phyloP scores from a whole-genome alignment of 2,888 invertebrate genomes.

The Drosophila seclusa region DNA sequence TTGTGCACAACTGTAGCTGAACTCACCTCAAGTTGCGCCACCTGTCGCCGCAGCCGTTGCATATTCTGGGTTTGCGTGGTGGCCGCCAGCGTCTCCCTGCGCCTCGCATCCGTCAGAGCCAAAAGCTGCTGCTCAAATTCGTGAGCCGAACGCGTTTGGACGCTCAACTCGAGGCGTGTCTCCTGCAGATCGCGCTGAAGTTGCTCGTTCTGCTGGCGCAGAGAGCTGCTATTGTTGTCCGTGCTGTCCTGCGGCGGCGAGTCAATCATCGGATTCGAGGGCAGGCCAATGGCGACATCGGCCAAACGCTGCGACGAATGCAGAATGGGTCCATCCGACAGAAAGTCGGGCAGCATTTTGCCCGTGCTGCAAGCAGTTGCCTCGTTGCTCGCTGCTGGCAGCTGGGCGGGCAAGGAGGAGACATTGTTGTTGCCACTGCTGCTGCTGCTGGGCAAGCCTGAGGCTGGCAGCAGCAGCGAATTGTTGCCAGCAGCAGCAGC shows the following conservation, averaged over 20 bases:
- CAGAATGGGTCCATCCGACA: conserved; percentile 88
- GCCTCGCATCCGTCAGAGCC: conserved; percentile 84
- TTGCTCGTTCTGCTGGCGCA: conserved; percentile 84
- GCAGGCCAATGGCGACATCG: conserved; percentile 84
- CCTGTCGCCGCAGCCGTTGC: conserved; percentile 90
- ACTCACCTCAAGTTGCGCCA: conserved; percentile 89
- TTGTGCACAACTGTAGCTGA: neutral
- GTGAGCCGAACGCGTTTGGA: conserved; percentile 86
- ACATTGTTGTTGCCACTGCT: conserved; percentile 26
- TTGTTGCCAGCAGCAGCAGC: conserved; percentile 26
- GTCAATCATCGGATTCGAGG: conserved; percentile 82
- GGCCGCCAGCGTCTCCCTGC: conserved; percentile 88
- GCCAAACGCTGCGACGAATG: conserved; percentile 85
- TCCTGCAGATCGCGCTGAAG: conserved; percentile 87
- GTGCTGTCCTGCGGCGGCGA: conserved; percentile 82
- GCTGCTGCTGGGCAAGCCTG: conserved; percentile 52
- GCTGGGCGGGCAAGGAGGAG: neutral
- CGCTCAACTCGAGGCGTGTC: conserved; percentile 86
- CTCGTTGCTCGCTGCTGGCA: conserved; percentile 36
- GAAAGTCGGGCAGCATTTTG: conserved; percentile 88
- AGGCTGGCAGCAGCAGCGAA: conserved; percentile 33
- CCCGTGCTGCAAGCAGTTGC: conserved; percentile 46
- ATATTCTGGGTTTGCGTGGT: conserved; percentile 87
- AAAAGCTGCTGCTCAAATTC: conserved; percentile 86
- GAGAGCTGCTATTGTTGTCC: conserved; percentile 64